Conservation (phyloP, 2,797 vertebrate species). For the Manis javanica region DNA sequence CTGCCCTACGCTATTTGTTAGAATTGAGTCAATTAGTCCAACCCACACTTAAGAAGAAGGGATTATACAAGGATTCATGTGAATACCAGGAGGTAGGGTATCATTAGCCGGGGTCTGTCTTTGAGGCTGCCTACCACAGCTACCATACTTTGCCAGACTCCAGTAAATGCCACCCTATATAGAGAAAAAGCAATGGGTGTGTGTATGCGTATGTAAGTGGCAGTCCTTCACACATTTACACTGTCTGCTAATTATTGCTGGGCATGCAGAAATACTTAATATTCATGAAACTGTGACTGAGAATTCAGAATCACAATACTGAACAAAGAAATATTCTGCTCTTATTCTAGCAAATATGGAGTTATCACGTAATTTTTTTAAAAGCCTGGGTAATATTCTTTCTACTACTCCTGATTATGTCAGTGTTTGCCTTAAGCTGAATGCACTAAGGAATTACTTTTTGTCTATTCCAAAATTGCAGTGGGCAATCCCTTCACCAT, state of each 20-base stretch:
- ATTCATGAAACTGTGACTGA: constrained; percentile 64
- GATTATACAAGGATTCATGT: background rate
- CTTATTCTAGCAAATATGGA: constrained; percentile 19
- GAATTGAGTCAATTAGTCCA: background rate
- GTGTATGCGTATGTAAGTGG: background rate
- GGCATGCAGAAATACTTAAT: constrained; percentile 68
- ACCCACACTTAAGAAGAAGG: background rate
- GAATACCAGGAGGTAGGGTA: constrained; percentile 1
- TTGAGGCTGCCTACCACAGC: background rate
- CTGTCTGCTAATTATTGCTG: constrained; percentile 58
- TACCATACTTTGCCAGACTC: background rate
- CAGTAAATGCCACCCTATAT: background rate
- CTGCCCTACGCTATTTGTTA: background rate
- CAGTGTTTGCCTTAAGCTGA: background rate
- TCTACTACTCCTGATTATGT: background rate
- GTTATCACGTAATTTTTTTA: constrained; percentile 34
- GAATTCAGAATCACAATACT: constrained; percentile 37
- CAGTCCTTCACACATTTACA: constrained; percentile 30
- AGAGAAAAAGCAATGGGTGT: constrained; percentile 35
- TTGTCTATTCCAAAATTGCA: constrained; percentile 49
- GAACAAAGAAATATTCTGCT: constrained; percentile 66
- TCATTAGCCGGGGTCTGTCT: background rate
- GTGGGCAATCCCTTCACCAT: background rate
- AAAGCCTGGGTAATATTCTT: background rate
- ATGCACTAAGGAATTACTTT: constrained; percentile 3